A percentile compares a stretch with the other conserved stretches of the same genome.
Conservation (phyloP, 2,888 invertebrate genomes). For the Napeogenes inachia region DNA sequence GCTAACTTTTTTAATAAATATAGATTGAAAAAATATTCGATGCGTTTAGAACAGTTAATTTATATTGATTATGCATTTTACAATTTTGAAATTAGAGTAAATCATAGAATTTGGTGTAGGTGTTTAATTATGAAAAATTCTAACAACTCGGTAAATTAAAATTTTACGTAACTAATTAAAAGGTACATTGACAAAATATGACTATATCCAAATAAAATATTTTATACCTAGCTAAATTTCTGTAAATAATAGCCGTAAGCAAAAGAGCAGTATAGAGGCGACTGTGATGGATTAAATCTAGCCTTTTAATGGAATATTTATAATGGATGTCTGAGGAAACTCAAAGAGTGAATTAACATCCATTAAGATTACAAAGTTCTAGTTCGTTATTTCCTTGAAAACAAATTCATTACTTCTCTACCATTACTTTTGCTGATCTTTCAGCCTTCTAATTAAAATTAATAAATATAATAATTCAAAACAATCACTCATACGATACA, state of each 20-base stretch:
- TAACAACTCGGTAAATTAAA: constrained; percentile 39
- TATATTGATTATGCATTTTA: constrained; percentile 29
- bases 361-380: constrained; percentile 14
- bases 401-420: background rate
- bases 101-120: constrained; percentile 81
- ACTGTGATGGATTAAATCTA: constrained; percentile 13
- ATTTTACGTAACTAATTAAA: too few relatives aligned
- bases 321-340: constrained; percentile 10
- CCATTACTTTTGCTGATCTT: constrained; percentile 11
- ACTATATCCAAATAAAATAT: too few relatives aligned
- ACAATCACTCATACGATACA: too few relatives aligned
- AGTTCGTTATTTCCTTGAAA: background rate
- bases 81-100: constrained; percentile 79
- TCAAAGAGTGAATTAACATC: constrained; percentile 10
- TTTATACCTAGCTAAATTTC: too few relatives aligned
- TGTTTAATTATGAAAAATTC: constrained; percentile 83
- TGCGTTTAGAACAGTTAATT: too few relatives aligned
- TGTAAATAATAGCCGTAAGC: background rate
- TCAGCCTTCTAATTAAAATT: background rate
- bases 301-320: constrained; percentile 8
- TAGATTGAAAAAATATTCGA: too few relatives aligned
- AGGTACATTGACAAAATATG: too few relatives aligned
- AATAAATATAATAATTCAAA: too few relatives aligned
- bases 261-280: background rate
- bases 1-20: too few relatives aligned